These are phyloP conservation scores for Diachrysia chrysitis DNA, from an alignment of 2,888 invertebrate genomes.

Conservation along the genomic window DNA sequence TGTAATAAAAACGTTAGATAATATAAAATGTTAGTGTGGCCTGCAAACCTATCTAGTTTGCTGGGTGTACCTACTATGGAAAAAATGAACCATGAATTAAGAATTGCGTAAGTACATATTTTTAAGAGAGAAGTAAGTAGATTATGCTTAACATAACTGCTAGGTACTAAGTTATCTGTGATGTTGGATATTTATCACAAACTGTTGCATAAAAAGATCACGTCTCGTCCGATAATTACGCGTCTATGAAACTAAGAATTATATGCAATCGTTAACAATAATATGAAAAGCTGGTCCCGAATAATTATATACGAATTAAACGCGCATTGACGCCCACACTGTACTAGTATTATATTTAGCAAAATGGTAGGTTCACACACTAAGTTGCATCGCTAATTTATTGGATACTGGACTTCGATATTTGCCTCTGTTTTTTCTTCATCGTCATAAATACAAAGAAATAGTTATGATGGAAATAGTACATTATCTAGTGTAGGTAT, in stretches of 20 bases:
- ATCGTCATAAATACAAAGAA: too few relatives aligned
- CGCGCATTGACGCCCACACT: constrained; percentile 20
- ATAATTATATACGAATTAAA: constrained; percentile 52
- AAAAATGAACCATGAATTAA: too few relatives aligned
- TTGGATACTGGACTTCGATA: neutral
- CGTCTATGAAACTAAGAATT: constrained; percentile 64
- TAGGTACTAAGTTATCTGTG: constrained; percentile 65
- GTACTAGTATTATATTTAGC: neutral
- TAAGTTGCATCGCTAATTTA: neutral
- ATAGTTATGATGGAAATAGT: too few relatives aligned
- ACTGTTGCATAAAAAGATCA: constrained; percentile 72
- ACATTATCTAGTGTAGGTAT: too few relatives aligned
- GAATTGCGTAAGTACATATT: too few relatives aligned
- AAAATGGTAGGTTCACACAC: neutral
- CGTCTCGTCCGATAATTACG: constrained; percentile 68
- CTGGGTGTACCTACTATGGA: too few relatives aligned
- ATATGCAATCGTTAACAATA: constrained; percentile 70
- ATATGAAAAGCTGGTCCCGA: constrained; percentile 56
- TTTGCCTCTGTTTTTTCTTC: neutral
- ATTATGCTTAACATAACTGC: constrained; percentile 37
- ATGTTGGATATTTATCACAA: constrained; percentile 73
- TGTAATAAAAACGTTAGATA: too few relatives aligned
- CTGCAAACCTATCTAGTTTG: too few relatives aligned
- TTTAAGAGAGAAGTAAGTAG: too few relatives aligned
- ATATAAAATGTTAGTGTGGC: too few relatives aligned